A percentile compares a stretch with the other conserved stretches of the same genome.
Evolutionary conservation across 2,888 invertebrate genomes (phyloP).

Genomic region (Rugalucina vietnamica): DNA sequence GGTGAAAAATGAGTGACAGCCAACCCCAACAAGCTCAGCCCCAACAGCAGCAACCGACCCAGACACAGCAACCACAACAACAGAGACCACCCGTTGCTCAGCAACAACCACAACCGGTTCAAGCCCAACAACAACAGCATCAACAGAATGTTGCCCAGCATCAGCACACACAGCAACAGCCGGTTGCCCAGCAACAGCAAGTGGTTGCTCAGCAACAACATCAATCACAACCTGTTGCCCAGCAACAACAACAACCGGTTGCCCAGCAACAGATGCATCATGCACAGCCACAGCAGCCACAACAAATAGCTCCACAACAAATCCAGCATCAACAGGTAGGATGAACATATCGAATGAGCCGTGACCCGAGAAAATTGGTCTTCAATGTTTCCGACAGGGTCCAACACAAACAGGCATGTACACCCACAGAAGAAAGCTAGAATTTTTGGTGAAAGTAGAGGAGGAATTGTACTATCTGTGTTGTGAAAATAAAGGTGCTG

Average conservation of each 20-base stretch:
- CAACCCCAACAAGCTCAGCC: not conserved
- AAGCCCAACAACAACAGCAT: conserved; percentile 20
- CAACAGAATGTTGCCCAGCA: conserved; percentile 27
- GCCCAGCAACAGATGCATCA: conserved; percentile 61
- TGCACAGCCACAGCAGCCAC: conserved; percentile 56
- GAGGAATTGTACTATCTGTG: too few species aligned
- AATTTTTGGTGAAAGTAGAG: too few species aligned
- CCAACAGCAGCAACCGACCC: conserved; percentile 5
- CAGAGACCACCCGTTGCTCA: not conserved
- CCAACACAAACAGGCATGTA: too few species aligned
- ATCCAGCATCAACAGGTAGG: conserved; percentile 39
- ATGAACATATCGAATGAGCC: not conserved
- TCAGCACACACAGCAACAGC: conserved; percentile 47
- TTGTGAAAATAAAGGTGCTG: too few species aligned
- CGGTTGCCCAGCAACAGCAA: conserved; percentile 30
- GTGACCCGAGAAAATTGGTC: too few species aligned
- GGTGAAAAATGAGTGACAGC: not conserved
- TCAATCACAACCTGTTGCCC: conserved; percentile 32
- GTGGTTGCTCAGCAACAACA: conserved; percentile 46
- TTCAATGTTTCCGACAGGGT: too few species aligned
- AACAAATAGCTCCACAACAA: conserved; percentile 52
- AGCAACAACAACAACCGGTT: conserved; percentile 60
- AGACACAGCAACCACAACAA: conserved; percentile 8
- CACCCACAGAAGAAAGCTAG: too few species aligned
- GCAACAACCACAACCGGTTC: conserved; percentile 20